Conservation (phyloP, 2,888 invertebrate species). For the Oeneis ivallda region DNA sequence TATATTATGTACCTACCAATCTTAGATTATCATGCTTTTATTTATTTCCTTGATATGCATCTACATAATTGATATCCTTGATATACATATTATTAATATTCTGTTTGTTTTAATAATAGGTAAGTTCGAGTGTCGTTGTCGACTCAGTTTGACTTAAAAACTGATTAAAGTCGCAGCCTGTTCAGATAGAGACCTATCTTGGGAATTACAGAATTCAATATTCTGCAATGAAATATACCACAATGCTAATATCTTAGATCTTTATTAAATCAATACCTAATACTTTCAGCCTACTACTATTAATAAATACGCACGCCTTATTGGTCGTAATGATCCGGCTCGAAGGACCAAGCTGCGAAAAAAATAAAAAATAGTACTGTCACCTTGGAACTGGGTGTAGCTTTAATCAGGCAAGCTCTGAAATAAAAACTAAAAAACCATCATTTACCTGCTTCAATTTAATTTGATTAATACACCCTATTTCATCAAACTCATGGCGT, state of each 20-base stretch:
- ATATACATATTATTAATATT: no score
- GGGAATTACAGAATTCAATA: no score
- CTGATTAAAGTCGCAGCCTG: no score
- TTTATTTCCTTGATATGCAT: not conserved
- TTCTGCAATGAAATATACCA: no score
- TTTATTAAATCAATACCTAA: no score
- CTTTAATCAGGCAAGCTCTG: not conserved
- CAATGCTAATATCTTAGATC: no score
- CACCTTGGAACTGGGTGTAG: not conserved
- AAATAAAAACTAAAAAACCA: no score
- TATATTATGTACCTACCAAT: not conserved
- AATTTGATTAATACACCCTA: not conserved
- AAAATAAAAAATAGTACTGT: not conserved
- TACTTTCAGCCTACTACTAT: no score
- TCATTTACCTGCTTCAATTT: no score
- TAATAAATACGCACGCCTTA: not conserved
- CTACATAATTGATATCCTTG: no score
- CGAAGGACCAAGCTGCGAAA: not conserved
- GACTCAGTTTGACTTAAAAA: not conserved
- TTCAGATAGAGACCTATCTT: no score
- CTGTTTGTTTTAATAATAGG: no score
- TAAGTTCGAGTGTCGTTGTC: not conserved
- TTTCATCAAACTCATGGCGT: not conserved
- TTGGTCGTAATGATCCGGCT: not conserved
- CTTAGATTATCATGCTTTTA: not conserved